Conservation (phyloP, 2,113 vertebrate genomes). For the Paratilapia polleni region DNA sequence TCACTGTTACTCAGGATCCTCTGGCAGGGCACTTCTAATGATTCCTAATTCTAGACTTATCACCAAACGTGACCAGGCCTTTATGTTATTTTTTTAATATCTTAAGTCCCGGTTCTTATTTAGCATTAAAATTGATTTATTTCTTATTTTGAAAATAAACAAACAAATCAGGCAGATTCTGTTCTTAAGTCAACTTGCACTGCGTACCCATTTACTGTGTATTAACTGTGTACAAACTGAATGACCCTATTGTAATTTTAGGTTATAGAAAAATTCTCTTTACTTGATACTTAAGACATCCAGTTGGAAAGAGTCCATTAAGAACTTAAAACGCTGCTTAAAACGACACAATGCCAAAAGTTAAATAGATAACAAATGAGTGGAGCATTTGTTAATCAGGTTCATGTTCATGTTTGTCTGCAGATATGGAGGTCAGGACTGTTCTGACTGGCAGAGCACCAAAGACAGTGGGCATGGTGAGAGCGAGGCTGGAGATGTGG, state of each 20-base stretch:
- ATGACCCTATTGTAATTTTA: neutral
- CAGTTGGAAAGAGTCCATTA: neutral
- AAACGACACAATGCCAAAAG: neutral
- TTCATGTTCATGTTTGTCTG: neutral
- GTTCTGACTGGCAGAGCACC: slow-evolving; percentile 84
- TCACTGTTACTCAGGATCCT: neutral
- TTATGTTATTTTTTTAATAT: neutral
- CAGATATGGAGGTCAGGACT: slow-evolving; percentile 85
- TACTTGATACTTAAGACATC: neutral
- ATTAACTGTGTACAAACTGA: neutral
- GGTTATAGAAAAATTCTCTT: neutral
- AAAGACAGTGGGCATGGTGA: slow-evolving; percentile 89
- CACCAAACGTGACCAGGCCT: neutral
- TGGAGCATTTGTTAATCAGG: neutral
- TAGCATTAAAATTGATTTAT: neutral
- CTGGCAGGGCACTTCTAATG: neutral
- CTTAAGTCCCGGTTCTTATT: neutral
- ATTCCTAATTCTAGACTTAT: neutral
- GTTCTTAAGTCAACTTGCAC: neutral
- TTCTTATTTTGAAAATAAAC: neutral
- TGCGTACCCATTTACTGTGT: neutral
- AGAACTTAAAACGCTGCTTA: neutral
- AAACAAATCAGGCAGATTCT: neutral
- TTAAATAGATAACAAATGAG: neutral
- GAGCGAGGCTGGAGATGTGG: slow-evolving; percentile 86